These are phyloP conservation scores for Paramormyrops hopkinsi DNA, from an alignment of 2,797 vertebrate genomes.

Conservation along the genomic window DNA sequence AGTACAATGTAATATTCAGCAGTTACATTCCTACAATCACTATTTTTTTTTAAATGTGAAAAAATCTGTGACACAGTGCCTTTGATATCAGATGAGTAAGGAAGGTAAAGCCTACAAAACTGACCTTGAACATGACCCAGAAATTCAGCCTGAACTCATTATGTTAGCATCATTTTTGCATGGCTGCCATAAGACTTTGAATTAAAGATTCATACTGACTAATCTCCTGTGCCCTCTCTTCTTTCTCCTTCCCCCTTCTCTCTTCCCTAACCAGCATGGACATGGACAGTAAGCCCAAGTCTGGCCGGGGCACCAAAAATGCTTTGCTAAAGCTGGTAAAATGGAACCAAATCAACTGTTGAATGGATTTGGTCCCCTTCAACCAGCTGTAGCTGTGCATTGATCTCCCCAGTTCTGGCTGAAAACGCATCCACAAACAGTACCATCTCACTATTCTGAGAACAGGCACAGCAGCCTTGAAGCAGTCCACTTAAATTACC, in stretches of 20 bases:
- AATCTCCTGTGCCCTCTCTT: not conserved
- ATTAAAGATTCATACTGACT: not conserved
- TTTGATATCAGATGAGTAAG: not conserved
- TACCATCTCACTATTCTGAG: not conserved
- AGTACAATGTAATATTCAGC: not conserved
- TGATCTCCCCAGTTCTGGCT: slow-evolving; percentile 44
- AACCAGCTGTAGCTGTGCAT: slow-evolving; percentile 81
- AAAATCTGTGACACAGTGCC: not conserved
- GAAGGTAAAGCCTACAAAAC: not conserved
- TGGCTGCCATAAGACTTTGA: not conserved
- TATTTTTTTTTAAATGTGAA: not conserved
- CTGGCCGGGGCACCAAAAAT: slow-evolving; percentile 49
- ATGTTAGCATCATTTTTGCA: not conserved
- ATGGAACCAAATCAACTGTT: slow-evolving; percentile 87
- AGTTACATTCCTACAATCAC: not conserved
- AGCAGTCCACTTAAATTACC: not conserved
- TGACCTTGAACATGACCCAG: not conserved
- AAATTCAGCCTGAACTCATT: slow-evolving; percentile 6
- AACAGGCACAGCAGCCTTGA: not conserved
- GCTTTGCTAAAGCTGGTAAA: slow-evolving; percentile 92
- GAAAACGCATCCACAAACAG: not conserved
- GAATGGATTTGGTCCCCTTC: slow-evolving; percentile 91
- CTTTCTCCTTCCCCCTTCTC: not conserved
- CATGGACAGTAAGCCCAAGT: not conserved
- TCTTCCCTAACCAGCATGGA: not conserved